Conservation (phyloP, 1,140 invertebrate genomes). For the Trichonephila clavipes region DNA sequence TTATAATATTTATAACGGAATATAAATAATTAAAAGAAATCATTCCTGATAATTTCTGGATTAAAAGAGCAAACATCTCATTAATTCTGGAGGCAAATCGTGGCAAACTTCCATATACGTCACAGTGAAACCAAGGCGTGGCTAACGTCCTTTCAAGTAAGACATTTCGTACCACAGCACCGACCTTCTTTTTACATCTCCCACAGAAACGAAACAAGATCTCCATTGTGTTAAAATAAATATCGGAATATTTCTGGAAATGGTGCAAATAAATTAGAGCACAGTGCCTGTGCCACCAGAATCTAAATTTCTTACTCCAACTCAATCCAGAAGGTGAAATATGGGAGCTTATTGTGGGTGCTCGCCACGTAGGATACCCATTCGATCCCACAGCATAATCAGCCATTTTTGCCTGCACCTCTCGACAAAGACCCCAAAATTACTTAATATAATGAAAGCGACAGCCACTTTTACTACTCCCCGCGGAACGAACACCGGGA, state of each 20-base stretch:
- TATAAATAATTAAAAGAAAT: too few relatives aligned
- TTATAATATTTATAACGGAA: too few relatives aligned
- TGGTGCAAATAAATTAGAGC: background rate
- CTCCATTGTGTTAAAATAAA: background rate
- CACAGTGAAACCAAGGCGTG: background rate
- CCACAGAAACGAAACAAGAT: background rate
- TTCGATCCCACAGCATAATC: conserved; percentile 15
- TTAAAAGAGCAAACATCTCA: too few relatives aligned
- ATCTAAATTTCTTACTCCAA: conserved; percentile 30
- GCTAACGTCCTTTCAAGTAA: background rate
- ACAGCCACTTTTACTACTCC: conserved; percentile 58
- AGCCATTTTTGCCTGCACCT: background rate
- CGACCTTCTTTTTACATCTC: background rate
- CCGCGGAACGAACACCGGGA: background rate
- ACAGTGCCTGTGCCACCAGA: background rate
- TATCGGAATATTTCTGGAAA: conserved; percentile 10
- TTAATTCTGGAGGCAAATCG: too few relatives aligned
- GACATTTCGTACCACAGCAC: background rate
- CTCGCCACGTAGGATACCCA: background rate
- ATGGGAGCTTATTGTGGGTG: background rate
- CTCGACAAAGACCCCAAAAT: conserved; percentile 62
- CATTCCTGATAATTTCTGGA: too few relatives aligned
- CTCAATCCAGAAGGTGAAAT: conserved; percentile 4
- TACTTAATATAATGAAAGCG: conserved; percentile 74
- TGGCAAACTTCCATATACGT: too few relatives aligned